Conservation (phyloP, 2,797 vertebrate species). For the Myotis planiceps region DNA sequence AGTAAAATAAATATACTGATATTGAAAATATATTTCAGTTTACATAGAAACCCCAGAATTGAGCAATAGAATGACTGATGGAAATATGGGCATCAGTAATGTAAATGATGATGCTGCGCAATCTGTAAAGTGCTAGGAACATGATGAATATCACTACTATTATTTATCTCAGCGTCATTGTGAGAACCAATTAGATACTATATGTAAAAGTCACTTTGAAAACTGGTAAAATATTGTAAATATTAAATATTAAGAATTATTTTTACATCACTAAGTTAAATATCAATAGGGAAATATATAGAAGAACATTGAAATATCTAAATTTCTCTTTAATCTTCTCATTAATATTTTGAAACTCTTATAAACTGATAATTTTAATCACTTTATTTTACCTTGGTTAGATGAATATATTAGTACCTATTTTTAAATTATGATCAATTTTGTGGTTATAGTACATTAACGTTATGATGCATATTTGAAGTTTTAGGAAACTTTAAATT, state of each 20-base stretch:
- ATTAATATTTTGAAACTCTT: not conserved
- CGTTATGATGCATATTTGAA: not conserved
- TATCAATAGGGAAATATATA: not conserved
- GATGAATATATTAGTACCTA: not conserved
- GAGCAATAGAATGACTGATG: not conserved
- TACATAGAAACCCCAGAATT: not conserved
- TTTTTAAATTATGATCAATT: not conserved
- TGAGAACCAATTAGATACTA: not conserved
- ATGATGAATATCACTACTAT: not conserved
- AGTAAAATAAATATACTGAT: not conserved
- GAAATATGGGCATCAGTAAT: not conserved
- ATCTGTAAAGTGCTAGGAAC: not conserved
- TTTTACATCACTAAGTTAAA: not conserved
- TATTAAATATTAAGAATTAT: not conserved
- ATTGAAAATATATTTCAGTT: constrained; percentile 41
- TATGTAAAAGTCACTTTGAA: not conserved
- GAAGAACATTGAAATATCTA: not conserved
- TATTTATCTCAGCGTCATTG: not conserved
- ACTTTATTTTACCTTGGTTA: not conserved
- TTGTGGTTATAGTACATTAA: not conserved
- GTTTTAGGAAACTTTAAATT: not conserved
- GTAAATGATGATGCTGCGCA: not conserved
- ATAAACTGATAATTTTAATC: not conserved
- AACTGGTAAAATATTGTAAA: not conserved
- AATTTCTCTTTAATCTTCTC: not conserved